Percentiles rank a stretch among this genome's conserved stretches.
Evolutionary conservation across 2,888 invertebrate species (phyloP).

Genomic region (Calliopum simillimum): DNA sequence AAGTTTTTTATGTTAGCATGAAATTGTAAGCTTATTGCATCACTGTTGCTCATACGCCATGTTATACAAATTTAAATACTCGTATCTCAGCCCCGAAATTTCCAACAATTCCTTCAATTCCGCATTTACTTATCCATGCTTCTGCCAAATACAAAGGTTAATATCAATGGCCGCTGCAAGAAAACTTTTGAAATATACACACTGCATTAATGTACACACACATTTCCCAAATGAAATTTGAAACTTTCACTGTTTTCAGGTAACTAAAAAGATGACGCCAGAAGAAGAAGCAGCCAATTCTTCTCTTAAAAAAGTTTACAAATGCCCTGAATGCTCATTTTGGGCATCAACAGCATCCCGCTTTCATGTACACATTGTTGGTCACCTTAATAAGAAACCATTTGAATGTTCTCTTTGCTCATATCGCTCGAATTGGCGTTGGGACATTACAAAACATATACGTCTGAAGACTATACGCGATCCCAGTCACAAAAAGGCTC

Average conservation of each 20-base stretch:
- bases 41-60: background rate
- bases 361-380: slow-evolving; percentile 94
- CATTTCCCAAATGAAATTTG: slow-evolving; percentile 65
- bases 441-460: slow-evolving; percentile 97
- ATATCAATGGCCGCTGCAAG: no score
- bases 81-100: no score
- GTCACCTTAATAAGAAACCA: slow-evolving; percentile 91
- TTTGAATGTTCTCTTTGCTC: slow-evolving; percentile 95
- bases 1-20: slow-evolving; percentile 20
- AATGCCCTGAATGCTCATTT: slow-evolving; percentile 92
- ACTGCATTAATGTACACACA: slow-evolving; percentile 33
- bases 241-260: slow-evolving; percentile 67
- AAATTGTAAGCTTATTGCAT: background rate
- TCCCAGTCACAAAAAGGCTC: slow-evolving; percentile 82
- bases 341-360: slow-evolving; percentile 94
- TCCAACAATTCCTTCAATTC: no score
- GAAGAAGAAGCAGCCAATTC: slow-evolving; percentile 75
- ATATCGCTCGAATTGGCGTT: slow-evolving; percentile 95
- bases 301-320: slow-evolving; percentile 83
- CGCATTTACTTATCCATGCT: no score
- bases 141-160: no score
- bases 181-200: no score
- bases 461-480: slow-evolving; percentile 88
- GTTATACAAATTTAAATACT: no score
- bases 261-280: slow-evolving; percentile 73